These are phyloP conservation scores for Hydrozoanthus tunicans DNA, from an alignment of 64 coral and sea anemone species.

Conservation along the genomic window DNA sequence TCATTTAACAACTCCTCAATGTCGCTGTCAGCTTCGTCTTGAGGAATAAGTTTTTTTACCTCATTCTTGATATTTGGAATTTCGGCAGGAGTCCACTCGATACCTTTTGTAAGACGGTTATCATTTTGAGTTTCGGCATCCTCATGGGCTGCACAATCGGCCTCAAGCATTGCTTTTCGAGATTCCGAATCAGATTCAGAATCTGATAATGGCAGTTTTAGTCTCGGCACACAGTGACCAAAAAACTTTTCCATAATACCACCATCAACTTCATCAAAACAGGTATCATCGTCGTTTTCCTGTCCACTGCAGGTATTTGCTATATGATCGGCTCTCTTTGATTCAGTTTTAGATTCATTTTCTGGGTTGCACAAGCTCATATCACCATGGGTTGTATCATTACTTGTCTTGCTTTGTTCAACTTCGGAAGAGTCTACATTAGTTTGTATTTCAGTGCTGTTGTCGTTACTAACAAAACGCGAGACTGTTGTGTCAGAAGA, in stretches of 20 bases:
- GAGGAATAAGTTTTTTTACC: background rate
- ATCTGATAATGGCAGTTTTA: conserved; percentile 22
- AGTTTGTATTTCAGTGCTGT: background rate
- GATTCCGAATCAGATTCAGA: conserved; percentile 45
- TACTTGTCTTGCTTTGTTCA: conserved; percentile 1
- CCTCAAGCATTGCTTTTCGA: conserved; percentile 6
- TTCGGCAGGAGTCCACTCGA: background rate
- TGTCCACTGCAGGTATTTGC: background rate
- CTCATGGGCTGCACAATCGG: background rate
- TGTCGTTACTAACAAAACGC: background rate
- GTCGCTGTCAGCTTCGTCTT: conserved; percentile 72
- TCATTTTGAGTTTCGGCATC: background rate
- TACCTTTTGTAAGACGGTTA: background rate
- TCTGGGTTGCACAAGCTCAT: background rate
- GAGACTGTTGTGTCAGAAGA: background rate
- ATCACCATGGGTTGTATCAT: background rate
- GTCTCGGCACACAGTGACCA: conserved; percentile 67
- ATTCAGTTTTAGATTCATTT: background rate
- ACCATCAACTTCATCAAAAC: conserved; percentile 83
- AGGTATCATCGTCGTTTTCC: background rate
- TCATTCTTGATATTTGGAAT: background rate
- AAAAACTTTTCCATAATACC: conserved; percentile 54
- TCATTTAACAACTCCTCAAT: conserved; percentile 59
- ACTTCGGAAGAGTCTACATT: background rate
- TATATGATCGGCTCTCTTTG: background rate